phyloP scores from a whole-genome alignment of 1,140 invertebrate genomes.

The Pogonognathellus flavescens region DNA sequence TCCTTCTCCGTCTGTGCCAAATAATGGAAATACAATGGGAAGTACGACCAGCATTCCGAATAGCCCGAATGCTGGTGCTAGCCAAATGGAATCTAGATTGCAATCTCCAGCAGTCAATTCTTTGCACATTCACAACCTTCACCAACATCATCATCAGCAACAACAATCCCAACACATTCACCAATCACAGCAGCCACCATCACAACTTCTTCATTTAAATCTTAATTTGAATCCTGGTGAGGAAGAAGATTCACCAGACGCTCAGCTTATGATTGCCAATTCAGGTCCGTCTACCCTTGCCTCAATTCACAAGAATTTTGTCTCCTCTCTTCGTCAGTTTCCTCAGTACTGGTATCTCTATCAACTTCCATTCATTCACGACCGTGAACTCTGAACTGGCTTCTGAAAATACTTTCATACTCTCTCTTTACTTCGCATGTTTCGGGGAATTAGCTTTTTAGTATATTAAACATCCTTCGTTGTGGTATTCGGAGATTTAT shows the following conservation, averaged over 20 bases:
- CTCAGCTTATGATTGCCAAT: conserved; percentile 59
- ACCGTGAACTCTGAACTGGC: too few species aligned
- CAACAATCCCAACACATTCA: conserved; percentile 36
- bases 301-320: not conserved
- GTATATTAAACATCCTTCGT: too few species aligned
- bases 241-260: conserved; percentile 52
- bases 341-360: not conserved
- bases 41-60: conserved; percentile 17
- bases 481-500: too few species aligned
- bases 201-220: conserved; percentile 48
- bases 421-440: too few species aligned
- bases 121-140: conserved; percentile 23
- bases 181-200: conserved; percentile 43
- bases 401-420: too few species aligned
- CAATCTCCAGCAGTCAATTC: conserved; percentile 43
- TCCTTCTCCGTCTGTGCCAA: conserved; percentile 62
- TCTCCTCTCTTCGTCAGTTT: not conserved
- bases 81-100: conserved; percentile 21
- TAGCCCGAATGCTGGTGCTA: conserved; percentile 12
- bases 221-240: conserved; percentile 33
- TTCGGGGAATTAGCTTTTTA: too few species aligned
- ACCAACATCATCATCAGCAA: conserved; percentile 51
- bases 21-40: conserved; percentile 42
- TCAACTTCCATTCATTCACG: not conserved
- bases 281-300: conserved; percentile 50